phyloP scores from a whole-genome alignment of 2,113 vertebrate genomes.

The Lophotis ruficrista region DNA sequence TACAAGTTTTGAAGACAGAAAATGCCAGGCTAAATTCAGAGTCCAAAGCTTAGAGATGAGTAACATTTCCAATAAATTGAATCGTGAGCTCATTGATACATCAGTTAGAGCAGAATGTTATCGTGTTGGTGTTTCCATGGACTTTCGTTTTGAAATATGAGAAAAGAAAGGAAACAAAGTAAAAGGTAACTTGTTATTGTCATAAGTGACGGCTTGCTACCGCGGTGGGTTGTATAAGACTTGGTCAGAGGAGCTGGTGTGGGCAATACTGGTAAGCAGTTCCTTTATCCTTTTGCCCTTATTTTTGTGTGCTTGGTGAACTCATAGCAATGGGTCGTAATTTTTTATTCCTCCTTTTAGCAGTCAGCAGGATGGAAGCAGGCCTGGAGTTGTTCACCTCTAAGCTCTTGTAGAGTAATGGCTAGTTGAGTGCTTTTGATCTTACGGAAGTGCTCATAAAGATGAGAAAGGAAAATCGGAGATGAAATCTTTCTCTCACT shows the following conservation, averaged over 20 bases:
- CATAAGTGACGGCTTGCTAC: background rate
- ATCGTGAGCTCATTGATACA: background rate
- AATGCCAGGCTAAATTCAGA: slow-evolving; percentile 19
- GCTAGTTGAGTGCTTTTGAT: background rate
- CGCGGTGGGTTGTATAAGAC: background rate
- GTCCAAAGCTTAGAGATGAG: background rate
- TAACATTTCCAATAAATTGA: slow-evolving; percentile 46
- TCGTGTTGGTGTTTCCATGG: slow-evolving; percentile 3
- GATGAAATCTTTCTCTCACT: background rate
- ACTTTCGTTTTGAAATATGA: background rate
- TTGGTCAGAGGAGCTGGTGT: slow-evolving; percentile 14
- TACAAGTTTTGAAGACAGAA: slow-evolving; percentile 19
- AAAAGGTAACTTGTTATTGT: slow-evolving; percentile 28
- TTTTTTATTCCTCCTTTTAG: background rate
- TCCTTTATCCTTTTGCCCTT: slow-evolving; percentile 40
- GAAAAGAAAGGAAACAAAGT: slow-evolving; percentile 45
- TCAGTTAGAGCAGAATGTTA: slow-evolving; percentile 20
- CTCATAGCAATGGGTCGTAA: background rate
- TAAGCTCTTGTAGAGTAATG: background rate
- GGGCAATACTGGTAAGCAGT: background rate
- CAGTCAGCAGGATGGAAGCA: background rate
- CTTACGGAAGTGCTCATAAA: background rate
- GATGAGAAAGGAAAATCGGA: background rate
- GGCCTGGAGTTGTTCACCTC: background rate
- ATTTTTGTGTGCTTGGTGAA: slow-evolving; percentile 3